phyloP scores from a whole-genome alignment of 2,888 invertebrate genomes.

The Scelioninae gen. 2 region DNA sequence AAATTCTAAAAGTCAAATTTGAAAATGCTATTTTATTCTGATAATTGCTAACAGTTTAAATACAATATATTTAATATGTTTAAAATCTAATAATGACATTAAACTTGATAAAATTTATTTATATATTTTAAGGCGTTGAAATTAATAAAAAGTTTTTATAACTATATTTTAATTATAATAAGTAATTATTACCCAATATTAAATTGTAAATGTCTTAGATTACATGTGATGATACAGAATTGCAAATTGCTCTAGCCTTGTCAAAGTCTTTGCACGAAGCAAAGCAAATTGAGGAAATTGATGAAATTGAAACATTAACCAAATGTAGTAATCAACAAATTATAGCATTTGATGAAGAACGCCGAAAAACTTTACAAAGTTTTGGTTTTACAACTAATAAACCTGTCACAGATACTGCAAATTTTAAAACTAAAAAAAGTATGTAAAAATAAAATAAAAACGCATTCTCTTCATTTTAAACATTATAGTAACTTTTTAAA shows the following conservation, averaged over 20 bases:
- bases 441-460: too few relatives aligned
- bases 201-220: constrained; percentile 57
- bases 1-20: too few relatives aligned
- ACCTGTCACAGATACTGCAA: constrained; percentile 50
- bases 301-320: constrained; percentile 68
- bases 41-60: too few relatives aligned
- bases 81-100: too few relatives aligned
- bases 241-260: constrained; percentile 75
- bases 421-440: constrained; percentile 63
- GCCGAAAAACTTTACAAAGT: constrained; percentile 67
- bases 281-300: constrained; percentile 67
- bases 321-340: constrained; percentile 57
- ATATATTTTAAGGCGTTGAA: too few relatives aligned
- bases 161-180: neutral
- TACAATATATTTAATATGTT: too few relatives aligned
- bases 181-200: neutral
- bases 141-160: too few relatives aligned
- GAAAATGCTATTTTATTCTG: too few relatives aligned
- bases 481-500: too few relatives aligned
- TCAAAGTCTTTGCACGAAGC: constrained; percentile 75
- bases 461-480: too few relatives aligned
- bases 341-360: constrained; percentile 60
- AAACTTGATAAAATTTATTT: too few relatives aligned
- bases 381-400: constrained; percentile 71
- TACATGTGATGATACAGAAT: constrained; percentile 68